These are phyloP conservation scores for Eriosoma lanigerum DNA, from an alignment of 1,140 invertebrate genomes.

Conservation along the genomic window DNA sequence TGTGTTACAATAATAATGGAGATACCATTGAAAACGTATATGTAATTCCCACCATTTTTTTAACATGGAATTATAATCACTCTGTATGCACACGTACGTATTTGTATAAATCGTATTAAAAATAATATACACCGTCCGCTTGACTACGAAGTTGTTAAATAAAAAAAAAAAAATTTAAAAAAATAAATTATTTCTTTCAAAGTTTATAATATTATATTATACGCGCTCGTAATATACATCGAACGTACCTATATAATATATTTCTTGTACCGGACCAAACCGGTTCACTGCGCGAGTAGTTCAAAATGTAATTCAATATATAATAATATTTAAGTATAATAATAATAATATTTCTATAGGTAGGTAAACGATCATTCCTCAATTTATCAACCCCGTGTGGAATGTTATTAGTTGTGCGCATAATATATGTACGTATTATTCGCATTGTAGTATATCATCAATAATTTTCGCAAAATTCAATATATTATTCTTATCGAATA, in stretches of 20 bases:
- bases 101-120: neutral
- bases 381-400: slow-evolving; percentile 27
- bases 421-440: neutral
- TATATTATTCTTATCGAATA: too few species aligned
- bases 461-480: too few species aligned
- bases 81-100: neutral
- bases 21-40: too few species aligned
- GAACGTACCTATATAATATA: neutral
- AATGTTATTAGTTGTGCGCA: neutral
- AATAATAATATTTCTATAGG: too few species aligned
- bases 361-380: neutral
- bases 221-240: slow-evolving; percentile 2
- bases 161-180: neutral
- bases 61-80: neutral
- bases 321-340: neutral
- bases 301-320: slow-evolving; percentile 23
- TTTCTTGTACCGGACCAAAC: slow-evolving; percentile 3
- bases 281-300: neutral
- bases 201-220: neutral
- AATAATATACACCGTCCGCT: neutral
- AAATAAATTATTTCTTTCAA: slow-evolving; percentile 3
- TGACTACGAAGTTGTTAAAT: neutral
- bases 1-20: too few species aligned
- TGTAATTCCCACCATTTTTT: too few species aligned
- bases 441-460: too few species aligned